Percentiles rank a stretch among this genome's conserved stretches.
Conservation (phyloP, 2,113 vertebrate genomes). For the Grantiella picta region DNA sequence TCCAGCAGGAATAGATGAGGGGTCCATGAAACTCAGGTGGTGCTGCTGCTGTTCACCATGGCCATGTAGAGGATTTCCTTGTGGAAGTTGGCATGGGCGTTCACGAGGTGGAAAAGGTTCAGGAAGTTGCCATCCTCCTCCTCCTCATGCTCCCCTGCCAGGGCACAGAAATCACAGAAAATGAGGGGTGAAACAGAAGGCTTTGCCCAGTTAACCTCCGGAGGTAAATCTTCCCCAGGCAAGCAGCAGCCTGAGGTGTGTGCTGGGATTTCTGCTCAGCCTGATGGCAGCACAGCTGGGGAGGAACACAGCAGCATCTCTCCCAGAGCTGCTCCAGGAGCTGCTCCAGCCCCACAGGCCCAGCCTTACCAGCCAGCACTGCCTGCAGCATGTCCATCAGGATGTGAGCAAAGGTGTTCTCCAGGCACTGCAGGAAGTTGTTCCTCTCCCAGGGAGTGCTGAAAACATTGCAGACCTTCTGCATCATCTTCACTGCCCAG, state of each 20-base stretch:
- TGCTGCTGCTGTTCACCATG: slow-evolving; percentile 2
- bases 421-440: slow-evolving; percentile 82
- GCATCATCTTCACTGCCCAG: slow-evolving; percentile 86
- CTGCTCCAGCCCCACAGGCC: accelerated
- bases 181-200: neutral
- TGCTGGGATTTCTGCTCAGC: neutral
- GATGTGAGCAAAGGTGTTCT: slow-evolving; percentile 79
- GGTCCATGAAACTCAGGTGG: neutral
- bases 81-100: slow-evolving; percentile 85
- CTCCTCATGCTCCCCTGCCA: slow-evolving; percentile 61
- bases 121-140: slow-evolving; percentile 78
- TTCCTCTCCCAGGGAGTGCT: slow-evolving; percentile 63
- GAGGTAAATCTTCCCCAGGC: neutral
- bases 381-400: slow-evolving; percentile 77
- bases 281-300: neutral
- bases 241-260: neutral
- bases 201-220: accelerated
- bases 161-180: neutral
- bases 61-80: slow-evolving; percentile 79
- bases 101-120: slow-evolving; percentile 80
- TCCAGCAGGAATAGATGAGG: neutral
- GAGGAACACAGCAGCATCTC: neutral
- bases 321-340: neutral
- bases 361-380: slow-evolving; percentile 74
- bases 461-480: slow-evolving; percentile 82